Evolutionary conservation across 2,113 vertebrate species (phyloP), one percentile per base, ranked within the genome.

Genomic region (Pteropus alecto): DNA sequence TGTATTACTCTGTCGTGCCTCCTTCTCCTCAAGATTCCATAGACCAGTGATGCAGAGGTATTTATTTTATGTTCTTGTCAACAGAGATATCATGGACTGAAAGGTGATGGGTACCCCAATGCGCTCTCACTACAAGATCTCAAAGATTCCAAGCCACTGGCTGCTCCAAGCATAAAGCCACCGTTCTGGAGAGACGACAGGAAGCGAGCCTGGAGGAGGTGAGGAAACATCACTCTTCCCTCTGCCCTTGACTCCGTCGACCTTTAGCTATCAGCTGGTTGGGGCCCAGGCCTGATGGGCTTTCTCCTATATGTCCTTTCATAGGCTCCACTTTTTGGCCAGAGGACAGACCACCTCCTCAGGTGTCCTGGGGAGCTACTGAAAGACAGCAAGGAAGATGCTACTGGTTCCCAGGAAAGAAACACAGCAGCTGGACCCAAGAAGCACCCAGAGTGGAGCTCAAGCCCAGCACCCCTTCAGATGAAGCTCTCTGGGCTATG

Each of bases 61-160:
- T 95, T 97, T 92, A 95, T 91, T 93, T 91, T 96, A 90, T 97
- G 95, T 97, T 98, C 97, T 98, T 93, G 76, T 95, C 95, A 97
- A 97, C 97, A 98, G 97, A 90, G 74, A 73, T 65, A 30, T 43
- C 54, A 26, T 68, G 93, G 79, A 56, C 65, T n/a, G 14, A 35
- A 83, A 92, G 65, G 63, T 38, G 95, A 67, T 18, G 83, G 60
- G 51, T 54, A 24, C 51, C 63, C 26, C n/a, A 2, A 7, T 30
- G 87, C 91, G 35, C 81, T 92, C 81, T 92, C 76, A n/a, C 83
- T 48, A 21, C 46, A 35, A 78, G 56, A 65, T 61, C 70, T 74
- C 70, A 63, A 26, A 90, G 68, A 89, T 58, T 56, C 83, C 79
- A 87, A 79, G 16, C n/a, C 74, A 43, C 63, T 35, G 54, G 58